These are phyloP conservation scores for Ectropis crepuscularia DNA, from an alignment of 2,888 invertebrate genomes.

Conservation along the genomic window DNA sequence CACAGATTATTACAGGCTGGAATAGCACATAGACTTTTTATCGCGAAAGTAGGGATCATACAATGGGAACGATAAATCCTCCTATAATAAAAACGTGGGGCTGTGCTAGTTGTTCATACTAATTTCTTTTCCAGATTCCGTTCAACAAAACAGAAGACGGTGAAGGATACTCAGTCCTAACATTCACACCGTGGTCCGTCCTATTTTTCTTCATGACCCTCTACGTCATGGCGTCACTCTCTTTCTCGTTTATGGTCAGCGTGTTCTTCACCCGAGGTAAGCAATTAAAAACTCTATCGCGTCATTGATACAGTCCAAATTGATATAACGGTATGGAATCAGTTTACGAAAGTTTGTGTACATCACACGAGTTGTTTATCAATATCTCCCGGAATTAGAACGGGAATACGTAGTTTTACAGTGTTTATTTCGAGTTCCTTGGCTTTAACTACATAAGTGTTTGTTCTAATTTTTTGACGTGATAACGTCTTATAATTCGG, in stretches of 20 bases:
- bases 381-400: conserved; percentile 12
- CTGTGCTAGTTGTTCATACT: conserved; percentile 3
- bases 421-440: conserved; percentile 9
- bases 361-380: conserved; percentile 8
- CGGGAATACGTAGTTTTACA: neutral
- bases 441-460: neutral
- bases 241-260: conserved; percentile 92
- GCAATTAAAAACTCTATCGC: conserved; percentile 20
- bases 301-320: neutral
- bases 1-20: no score
- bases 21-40: no score
- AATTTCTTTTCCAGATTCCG: conserved; percentile 67
- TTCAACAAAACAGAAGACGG: conserved; percentile 76
- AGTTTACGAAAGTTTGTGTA: conserved; percentile 3
- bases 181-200: conserved; percentile 87
- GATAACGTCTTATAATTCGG: no score
- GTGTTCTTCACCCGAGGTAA: conserved; percentile 92
- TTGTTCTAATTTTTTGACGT: neutral
- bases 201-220: conserved; percentile 90
- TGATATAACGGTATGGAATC: neutral
- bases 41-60: no score
- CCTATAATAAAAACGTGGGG: no score
- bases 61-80: no score
- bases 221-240: conserved; percentile 89
- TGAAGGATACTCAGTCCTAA: conserved; percentile 86